Evolutionary conservation across 2,797 vertebrate genomes (phyloP), one percentile per base, ranked within the genome.

Genomic region (Darevskia nairensis): DNA sequence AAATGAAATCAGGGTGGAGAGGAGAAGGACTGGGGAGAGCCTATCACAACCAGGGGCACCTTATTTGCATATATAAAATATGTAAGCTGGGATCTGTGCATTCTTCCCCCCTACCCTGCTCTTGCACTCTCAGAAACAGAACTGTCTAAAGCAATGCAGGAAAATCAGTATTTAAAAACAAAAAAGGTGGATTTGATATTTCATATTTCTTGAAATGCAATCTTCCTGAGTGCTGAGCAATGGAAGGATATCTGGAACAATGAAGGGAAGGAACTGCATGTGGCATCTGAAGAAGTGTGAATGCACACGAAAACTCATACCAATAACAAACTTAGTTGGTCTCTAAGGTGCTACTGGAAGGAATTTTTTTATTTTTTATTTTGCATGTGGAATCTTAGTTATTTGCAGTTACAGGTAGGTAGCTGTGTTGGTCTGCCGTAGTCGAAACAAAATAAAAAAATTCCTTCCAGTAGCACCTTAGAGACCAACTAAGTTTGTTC

Each of bases 111-210:
- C 35, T 17, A 6, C 25, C 25, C 25, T 59, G 44, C 35, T 84
- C 46, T 1, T 71, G 29, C 4, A 25, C 78, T 72, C 41, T 92
- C 91, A 44, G 17, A 86, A 92, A 81, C 4, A 35, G 21, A 91
- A 50, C 17, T 85, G 72, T 17, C 23, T 84, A n/a, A 50, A 88
- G 2, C 15, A 79, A 80, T 82, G 27, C 15, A 71, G 71, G 29
- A 59, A 91, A 92, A 77, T n/a, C 74, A 1, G 86, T 89, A 32
- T 69, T 32, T 61, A 79, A 88, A 80, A 91, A 68, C 17, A 69
- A 85, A 55, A 55, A 61, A 71, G n/a, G 2, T 80, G 46, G 8
- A 2, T 35, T 82, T 89, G 76, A 17, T 93, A 27, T 85, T 94
- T 93, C 50, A 25, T 90, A 86, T 89, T 55, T 80, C 84, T 90